These are phyloP conservation scores for Clarias batrachus DNA, from an alignment of 2,113 vertebrate species.

Conservation along the genomic window DNA sequence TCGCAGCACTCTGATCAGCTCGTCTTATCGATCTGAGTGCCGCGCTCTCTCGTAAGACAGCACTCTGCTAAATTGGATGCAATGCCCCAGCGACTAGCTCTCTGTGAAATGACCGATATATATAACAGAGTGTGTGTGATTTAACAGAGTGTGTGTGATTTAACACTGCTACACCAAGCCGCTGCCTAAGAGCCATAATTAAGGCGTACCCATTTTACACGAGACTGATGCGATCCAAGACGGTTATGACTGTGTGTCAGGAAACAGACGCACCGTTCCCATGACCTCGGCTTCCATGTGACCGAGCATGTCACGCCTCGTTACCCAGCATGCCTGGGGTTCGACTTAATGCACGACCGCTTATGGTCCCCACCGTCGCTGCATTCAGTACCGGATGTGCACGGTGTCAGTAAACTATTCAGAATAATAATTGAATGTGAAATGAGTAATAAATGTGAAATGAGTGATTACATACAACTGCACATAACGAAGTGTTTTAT, in stretches of 20 bases:
- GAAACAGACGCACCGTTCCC: neutral
- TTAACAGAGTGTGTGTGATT: slow-evolving; percentile 55
- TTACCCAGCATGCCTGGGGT: slow-evolving; percentile 12
- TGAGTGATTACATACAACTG: neutral
- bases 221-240: slow-evolving; percentile 18
- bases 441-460: too few relatives aligned
- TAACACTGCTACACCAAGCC: slow-evolving; percentile 43
- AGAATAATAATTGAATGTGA: too few relatives aligned
- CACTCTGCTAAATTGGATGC: slow-evolving; percentile 62
- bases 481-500: too few relatives aligned
- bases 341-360: neutral
- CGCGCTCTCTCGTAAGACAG: slow-evolving; percentile 57
- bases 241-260: neutral
- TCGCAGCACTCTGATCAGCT: slow-evolving; percentile 53
- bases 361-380: neutral
- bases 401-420: neutral
- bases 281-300: slow-evolving; percentile 12
- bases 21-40: slow-evolving; percentile 59
- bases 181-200: slow-evolving; percentile 45
- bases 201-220: slow-evolving; percentile 24
- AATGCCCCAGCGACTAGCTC: slow-evolving; percentile 53
- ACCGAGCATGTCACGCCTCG: neutral
- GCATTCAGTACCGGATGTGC: neutral
- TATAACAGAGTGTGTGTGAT: slow-evolving; percentile 53
- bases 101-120: slow-evolving; percentile 50